A percentile compares a stretch with the other conserved stretches of the same genome.
Conservation (phyloP, 2,113 vertebrate genomes). For the Ammodytes dubius region DNA sequence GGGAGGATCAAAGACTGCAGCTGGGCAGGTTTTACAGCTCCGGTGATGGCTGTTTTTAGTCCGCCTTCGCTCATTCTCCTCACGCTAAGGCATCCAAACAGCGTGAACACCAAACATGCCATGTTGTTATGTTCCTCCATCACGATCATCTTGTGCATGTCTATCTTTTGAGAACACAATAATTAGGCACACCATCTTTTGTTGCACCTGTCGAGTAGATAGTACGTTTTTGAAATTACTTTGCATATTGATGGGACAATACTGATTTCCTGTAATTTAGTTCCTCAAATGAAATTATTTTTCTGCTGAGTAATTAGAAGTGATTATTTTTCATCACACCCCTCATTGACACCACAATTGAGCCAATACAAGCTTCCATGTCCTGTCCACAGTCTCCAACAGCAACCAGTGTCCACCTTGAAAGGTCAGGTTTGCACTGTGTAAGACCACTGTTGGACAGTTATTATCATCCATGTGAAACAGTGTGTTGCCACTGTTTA, state of each 20-base stretch:
- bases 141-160: neutral
- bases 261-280: neutral
- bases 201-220: neutral
- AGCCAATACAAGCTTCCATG: no score
- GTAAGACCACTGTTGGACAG: no score
- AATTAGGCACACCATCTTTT: neutral
- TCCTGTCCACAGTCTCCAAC: no score
- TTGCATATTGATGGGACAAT: neutral
- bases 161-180: neutral
- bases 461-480: no score
- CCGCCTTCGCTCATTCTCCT: slow-evolving; percentile 13
- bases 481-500: no score
- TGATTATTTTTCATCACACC: no score
- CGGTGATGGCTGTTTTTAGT: slow-evolving; percentile 54
- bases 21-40: slow-evolving; percentile 67
- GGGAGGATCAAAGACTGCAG: slow-evolving; percentile 71
- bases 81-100: slow-evolving; percentile 22
- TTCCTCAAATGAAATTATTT: neutral
- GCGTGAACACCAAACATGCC: neutral
- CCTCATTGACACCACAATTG: no score
- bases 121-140: neutral
- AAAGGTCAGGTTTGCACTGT: no score
- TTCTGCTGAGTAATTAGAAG: neutral
- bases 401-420: no score
- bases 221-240: neutral